phyloP scores from a whole-genome alignment of 1,140 invertebrate species.

The Ceratina japonica region DNA sequence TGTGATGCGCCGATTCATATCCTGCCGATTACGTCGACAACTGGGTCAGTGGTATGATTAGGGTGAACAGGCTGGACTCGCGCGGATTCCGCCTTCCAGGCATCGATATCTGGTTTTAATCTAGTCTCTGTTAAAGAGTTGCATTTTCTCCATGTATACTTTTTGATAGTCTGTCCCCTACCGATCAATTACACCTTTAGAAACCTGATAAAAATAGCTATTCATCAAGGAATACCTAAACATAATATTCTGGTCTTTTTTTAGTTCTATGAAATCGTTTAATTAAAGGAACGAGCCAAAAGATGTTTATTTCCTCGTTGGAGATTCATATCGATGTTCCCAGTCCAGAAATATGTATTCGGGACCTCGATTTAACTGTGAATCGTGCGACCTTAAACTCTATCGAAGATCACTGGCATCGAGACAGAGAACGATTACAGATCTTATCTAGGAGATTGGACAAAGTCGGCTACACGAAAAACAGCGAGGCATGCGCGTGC shows the following conservation, averaged over 20 bases:
- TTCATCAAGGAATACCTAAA: too few relatives aligned
- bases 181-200: too few relatives aligned
- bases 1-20: slow-evolving; percentile 56
- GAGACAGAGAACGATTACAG: not conserved
- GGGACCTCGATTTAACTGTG: not conserved
- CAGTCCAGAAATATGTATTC: not conserved
- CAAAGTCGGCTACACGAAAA: not conserved
- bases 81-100: slow-evolving; percentile 8
- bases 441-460: not conserved
- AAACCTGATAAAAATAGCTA: too few relatives aligned
- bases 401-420: not conserved
- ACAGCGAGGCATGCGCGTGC: not conserved
- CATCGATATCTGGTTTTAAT: slow-evolving; percentile 14
- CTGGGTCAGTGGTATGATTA: slow-evolving; percentile 61
- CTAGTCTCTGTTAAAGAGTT: not conserved
- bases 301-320: too few relatives aligned
- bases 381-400: too few relatives aligned
- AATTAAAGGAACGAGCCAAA: too few relatives aligned
- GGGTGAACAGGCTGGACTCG: slow-evolving; percentile 54
- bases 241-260: too few relatives aligned
- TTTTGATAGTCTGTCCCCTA: slow-evolving; percentile 7
- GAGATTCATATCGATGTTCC: too few relatives aligned
- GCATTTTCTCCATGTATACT: not conserved
- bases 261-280: too few relatives aligned
- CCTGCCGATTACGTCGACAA: slow-evolving; percentile 40